Base-by-base conservation (phyloP, 1,140 invertebrate species). In the Agraylea sexmaculata region DNA sequence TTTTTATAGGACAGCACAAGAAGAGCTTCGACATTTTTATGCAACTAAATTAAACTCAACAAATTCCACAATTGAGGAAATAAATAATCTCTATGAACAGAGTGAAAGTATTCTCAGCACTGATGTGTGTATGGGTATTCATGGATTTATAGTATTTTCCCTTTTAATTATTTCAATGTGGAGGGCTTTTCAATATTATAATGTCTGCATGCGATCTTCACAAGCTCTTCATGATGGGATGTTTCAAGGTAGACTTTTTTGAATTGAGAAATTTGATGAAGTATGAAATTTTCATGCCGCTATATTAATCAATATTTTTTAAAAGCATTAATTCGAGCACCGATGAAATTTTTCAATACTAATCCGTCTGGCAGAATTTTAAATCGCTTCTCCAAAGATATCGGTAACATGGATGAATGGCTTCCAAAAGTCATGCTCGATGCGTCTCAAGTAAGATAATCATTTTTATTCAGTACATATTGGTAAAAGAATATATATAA, bases 351-450 rank as follows among this genome's bases (percentile, higher is more conserved):
- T 51, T 87, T 84, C 49, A 75, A 86, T 44, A 65, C 60, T 0
- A 87, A 80, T 53, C 78, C 83, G 4, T 73, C 71, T 16, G 78
- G 78, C 2, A 55, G 79, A 31, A 81, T 83, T 15, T 55, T 86
- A 2, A 86, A 84, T 54, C 57, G 81, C 23, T 86, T 86, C 49
- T 77, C 80, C 2, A 84, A 83, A 59, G 82, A 86, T 46, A 74
- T 84, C 55, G 83, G 84, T 1, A 69, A 75, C 2, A 72, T 89
- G 23, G 88, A 91, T 57, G 87, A 93, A 60, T 52, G 77, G 2
- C 59, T 94, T 13, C 87, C 88, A 44, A 64, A 66, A 43, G 65
- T 73, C 1, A 69, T 81, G 36, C 67, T 86, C 36, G 84, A 88
- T 54, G 74, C 80, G 25, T 57, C 80, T 1, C 70, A 74, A 53